Conservation (phyloP, 2,113 vertebrate species). For the Penelope pileata region DNA sequence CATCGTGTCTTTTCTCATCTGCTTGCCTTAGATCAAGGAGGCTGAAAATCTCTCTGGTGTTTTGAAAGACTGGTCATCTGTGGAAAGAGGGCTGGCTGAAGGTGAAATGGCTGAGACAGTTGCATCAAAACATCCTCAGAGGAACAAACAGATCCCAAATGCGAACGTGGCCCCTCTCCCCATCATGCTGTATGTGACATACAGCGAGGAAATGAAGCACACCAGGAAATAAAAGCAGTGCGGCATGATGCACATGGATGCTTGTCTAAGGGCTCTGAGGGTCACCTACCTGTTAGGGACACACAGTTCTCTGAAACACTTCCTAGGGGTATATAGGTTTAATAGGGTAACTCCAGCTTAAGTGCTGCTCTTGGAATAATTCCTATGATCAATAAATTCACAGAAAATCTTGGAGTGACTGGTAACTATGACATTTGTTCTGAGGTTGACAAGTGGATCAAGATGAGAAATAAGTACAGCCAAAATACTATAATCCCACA, state of each 20-base stretch:
- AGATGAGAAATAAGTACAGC: neutral
- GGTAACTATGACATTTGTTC: neutral
- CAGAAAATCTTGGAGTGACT: neutral
- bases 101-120: conserved; percentile 31
- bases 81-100: neutral
- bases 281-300: neutral
- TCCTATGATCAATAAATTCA: neutral
- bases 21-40: neutral
- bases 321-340: neutral
- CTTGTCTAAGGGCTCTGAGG: neutral
- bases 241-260: neutral
- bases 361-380: neutral
- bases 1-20: conserved; percentile 32
- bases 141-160: neutral
- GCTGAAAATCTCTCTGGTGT: conserved; percentile 24
- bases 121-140: conserved; percentile 16
- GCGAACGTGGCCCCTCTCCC: neutral
- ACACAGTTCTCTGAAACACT: accelerated
- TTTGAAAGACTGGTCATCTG: conserved; percentile 48
- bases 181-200: neutral
- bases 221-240: neutral
- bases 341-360: neutral
- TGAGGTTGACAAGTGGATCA: neutral
- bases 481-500: neutral
- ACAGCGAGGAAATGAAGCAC: neutral